Percentiles rank a stretch among this genome's conserved stretches.
Conservation (phyloP, 2,888 invertebrate genomes). For the Drosophila prolongata region DNA sequence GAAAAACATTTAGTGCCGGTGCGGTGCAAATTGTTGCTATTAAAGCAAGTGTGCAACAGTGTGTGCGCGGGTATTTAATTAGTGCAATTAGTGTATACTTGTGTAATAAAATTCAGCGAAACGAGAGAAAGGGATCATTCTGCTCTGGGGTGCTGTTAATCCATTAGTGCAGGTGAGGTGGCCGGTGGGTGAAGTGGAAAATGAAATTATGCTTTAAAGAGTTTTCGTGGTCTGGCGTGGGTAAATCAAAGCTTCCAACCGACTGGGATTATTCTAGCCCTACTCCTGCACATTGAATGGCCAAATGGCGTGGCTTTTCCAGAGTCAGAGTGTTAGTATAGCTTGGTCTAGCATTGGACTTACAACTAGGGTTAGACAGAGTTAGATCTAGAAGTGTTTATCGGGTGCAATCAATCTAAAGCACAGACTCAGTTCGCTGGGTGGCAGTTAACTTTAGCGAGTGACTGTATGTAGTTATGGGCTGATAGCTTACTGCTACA, state of each 20-base stretch:
- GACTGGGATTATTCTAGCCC: conserved; percentile 17
- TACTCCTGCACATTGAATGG: conserved; percentile 10
- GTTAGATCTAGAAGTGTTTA: conserved; percentile 35
- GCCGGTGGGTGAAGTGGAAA: conserved; percentile 11
- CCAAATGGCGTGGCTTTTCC: conserved; percentile 4
- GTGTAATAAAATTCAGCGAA: conserved; percentile 19
- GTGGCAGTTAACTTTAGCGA: conserved; percentile 48
- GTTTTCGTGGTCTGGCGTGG: conserved; percentile 42
- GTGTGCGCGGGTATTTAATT: conserved; percentile 60
- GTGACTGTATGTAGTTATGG: conserved; percentile 43
- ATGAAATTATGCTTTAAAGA: conserved; percentile 49
- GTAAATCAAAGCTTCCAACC: conserved; percentile 34
- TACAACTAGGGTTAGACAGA: conserved; percentile 29
- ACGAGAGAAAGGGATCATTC: conserved; percentile 7
- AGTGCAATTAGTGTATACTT: conserved; percentile 57
- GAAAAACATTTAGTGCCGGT: conserved; percentile 73
- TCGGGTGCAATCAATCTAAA: conserved; percentile 60
- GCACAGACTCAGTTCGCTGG: conserved; percentile 60
- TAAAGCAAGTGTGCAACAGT: conserved; percentile 27
- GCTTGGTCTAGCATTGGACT: conserved; percentile 26
- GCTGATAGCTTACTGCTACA: conserved; percentile 46
- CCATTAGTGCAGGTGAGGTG: conserved; percentile 28
- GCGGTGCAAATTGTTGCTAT: conserved; percentile 57
- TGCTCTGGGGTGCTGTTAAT: conserved; percentile 32
- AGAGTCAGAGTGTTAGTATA: conserved; percentile 16